These are phyloP conservation scores for Parnassius orleans DNA, from an alignment of 2,888 invertebrate species.

Conservation along the genomic window DNA sequence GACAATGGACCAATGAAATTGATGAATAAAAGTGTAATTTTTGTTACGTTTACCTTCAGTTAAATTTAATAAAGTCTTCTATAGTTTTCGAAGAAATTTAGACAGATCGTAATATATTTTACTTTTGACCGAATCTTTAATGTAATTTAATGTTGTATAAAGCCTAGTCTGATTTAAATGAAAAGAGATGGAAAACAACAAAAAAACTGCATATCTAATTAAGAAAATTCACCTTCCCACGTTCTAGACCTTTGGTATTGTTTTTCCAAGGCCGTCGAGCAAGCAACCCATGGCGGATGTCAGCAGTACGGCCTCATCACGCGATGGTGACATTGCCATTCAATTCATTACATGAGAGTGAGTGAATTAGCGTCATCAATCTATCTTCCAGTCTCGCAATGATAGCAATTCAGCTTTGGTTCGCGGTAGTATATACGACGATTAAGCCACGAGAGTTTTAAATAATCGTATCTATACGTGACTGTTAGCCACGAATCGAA, in stretches of 20 bases:
- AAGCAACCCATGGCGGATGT: constrained; percentile 17
- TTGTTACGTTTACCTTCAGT: too few species aligned
- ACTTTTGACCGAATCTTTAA: too few species aligned
- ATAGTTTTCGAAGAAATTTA: too few species aligned
- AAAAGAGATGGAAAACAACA: too few species aligned
- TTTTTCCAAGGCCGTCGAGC: constrained; percentile 21
- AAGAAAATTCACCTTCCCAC: constrained; percentile 21
- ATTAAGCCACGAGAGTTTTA: constrained; percentile 7
- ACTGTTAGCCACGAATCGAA: constrained; percentile 3
- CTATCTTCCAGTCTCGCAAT: constrained; percentile 21
- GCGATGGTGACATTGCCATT: constrained; percentile 18
- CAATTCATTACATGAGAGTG: constrained; percentile 15
- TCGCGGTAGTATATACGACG: constrained; percentile 16
- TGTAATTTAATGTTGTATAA: too few species aligned
- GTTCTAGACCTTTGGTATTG: constrained; percentile 27
- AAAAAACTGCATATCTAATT: too few species aligned
- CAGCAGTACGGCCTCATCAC: constrained; percentile 13
- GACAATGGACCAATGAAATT: too few species aligned
- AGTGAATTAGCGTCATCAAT: constrained; percentile 23
- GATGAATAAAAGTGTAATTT: too few species aligned
- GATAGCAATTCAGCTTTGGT: constrained; percentile 19
- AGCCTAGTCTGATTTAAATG: too few species aligned
- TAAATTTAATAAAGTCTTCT: too few species aligned
- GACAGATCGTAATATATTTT: too few species aligned
- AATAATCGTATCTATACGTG: constrained; percentile 8